Conservation (phyloP, 2,113 vertebrate genomes). For the Marmota monax region DNA sequence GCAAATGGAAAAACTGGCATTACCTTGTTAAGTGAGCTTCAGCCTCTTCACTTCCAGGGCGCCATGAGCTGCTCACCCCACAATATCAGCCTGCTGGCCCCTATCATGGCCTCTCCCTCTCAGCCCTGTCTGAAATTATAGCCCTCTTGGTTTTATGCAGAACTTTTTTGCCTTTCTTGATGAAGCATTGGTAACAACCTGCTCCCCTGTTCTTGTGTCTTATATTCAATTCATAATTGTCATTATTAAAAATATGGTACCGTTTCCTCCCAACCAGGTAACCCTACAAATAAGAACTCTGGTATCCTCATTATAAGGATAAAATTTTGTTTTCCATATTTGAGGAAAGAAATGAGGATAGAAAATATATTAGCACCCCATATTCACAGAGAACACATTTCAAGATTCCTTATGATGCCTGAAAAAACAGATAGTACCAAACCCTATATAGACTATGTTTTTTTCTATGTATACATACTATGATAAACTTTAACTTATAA, state of each 20-base stretch:
- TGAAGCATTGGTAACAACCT: not conserved
- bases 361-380: not conserved
- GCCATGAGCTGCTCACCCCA: rapidly evolving
- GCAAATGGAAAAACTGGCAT: not conserved
- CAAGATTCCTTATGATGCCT: not conserved
- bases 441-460: not conserved
- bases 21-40: not conserved
- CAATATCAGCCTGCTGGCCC: rapidly evolving
- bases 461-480: not conserved
- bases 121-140: not conserved
- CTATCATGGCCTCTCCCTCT: no score
- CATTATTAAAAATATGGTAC: not conserved
- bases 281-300: not conserved
- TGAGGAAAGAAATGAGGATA: not conserved
- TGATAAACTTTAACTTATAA: not conserved
- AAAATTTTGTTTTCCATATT: not conserved
- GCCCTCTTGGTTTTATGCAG: not conserved
- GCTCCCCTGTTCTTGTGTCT: not conserved
- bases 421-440: not conserved
- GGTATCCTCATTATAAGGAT: not conserved
- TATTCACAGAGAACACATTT: not conserved
- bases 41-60: not conserved
- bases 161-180: not conserved
- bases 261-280: not conserved
- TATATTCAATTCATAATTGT: not conserved